Evolutionary conservation across 2,888 invertebrate species (phyloP).

Genomic region (Sphinx pinastri): DNA sequence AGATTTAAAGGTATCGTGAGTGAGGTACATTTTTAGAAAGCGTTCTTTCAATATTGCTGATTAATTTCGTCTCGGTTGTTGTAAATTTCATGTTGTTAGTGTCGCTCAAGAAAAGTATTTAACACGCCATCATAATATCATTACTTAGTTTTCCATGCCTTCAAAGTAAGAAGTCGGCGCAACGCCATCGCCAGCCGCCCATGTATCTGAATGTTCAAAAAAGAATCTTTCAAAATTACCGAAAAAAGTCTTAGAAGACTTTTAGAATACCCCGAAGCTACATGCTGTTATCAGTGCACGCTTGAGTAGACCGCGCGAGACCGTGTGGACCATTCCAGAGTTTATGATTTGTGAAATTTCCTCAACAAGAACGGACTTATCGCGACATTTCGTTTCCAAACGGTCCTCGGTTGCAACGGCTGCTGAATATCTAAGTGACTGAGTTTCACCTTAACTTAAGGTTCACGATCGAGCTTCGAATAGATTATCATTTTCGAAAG

Average conservation of each 20-base stretch:
- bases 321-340: constrained; percentile 25
- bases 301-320: constrained; percentile 28
- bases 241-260: not conserved
- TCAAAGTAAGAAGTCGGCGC: too few species aligned
- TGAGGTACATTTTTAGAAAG: too few species aligned
- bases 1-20: too few species aligned
- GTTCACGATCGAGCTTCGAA: not conserved
- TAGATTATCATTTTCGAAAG: not conserved
- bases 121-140: too few species aligned
- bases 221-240: not conserved
- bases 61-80: too few species aligned
- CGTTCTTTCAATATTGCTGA: too few species aligned
- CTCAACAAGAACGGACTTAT: constrained; percentile 44
- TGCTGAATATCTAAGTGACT: constrained; percentile 25
- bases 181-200: too few species aligned
- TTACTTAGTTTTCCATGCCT: too few species aligned
- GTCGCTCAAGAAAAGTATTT: too few species aligned
- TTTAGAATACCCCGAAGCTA: constrained; percentile 5
- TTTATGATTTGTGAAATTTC: constrained; percentile 51
- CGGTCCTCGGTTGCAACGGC: constrained; percentile 26
- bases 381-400: constrained; percentile 30
- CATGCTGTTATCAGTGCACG: constrained; percentile 33
- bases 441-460: constrained; percentile 16
- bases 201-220: not conserved
- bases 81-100: too few species aligned